Conservation (phyloP, 2,888 invertebrate genomes). For the Trilocha varians region DNA sequence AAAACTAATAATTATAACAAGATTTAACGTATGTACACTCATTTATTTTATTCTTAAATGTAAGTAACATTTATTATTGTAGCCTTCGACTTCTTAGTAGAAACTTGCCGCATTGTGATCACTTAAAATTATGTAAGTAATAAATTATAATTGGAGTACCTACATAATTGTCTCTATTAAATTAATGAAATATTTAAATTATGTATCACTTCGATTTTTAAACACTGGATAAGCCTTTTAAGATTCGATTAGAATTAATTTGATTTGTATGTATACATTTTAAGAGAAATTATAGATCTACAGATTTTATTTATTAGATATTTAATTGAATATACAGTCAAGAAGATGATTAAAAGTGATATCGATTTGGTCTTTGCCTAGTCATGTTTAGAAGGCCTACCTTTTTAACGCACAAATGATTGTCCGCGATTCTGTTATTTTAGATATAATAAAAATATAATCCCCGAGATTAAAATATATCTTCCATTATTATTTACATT, state of each 20-base stretch:
- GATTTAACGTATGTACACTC: constrained; percentile 3
- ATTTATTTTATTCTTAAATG: neutral
- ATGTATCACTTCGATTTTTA: neutral
- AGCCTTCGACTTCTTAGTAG: neutral
- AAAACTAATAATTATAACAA: neutral
- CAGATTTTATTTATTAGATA: constrained; percentile 4
- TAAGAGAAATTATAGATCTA: neutral
- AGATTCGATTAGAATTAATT: neutral
- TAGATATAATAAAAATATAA: neutral
- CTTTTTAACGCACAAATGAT: constrained; percentile 49
- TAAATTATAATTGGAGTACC: neutral
- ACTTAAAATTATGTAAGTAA: neutral
- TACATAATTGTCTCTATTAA: neutral
- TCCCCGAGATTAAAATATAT: neutral
- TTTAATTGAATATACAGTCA: constrained; percentile 3
- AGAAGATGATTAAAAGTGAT: constrained; percentile 2
- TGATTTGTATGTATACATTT: neutral
- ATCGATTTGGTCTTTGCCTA: constrained; percentile 49
- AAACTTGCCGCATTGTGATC: neutral
- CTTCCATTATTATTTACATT: neutral
- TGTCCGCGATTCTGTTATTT: constrained; percentile 6
- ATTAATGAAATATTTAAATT: neutral
- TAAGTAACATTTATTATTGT: constrained; percentile 1
- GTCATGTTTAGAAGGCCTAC: constrained; percentile 66
- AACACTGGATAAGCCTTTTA: too few relatives aligned